Conservation (phyloP, 2,797 vertebrate genomes). For the Cyprinella venusta region DNA sequence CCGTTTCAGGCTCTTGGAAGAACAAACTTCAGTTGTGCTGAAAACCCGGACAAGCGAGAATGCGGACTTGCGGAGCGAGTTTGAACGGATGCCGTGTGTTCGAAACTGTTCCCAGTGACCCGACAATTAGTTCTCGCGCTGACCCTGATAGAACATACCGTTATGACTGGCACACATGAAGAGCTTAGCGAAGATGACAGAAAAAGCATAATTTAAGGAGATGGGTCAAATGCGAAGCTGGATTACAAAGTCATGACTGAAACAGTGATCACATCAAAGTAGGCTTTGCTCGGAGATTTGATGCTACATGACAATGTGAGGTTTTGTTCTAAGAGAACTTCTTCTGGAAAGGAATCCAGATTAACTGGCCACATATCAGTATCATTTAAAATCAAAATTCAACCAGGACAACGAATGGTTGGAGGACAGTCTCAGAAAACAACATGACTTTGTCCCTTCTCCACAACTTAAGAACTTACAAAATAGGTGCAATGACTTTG, state of each 20-base stretch:
- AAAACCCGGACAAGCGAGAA: neutral
- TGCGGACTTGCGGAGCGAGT: neutral
- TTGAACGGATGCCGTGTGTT: constrained; percentile 41
- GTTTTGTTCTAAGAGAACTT: constrained; percentile 71
- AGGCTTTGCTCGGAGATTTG: constrained; percentile 71
- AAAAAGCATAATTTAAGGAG: constrained; percentile 67
- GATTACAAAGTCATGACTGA: constrained; percentile 76
- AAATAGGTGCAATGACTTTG: constrained; percentile 60
- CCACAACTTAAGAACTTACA: constrained; percentile 61
- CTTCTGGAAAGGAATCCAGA: constrained; percentile 67
- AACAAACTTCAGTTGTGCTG: constrained; percentile 52
- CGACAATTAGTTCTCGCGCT: constrained; percentile 55
- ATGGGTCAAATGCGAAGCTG: constrained; percentile 71
- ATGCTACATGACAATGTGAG: constrained; percentile 77
- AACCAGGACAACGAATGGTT: constrained; percentile 52
- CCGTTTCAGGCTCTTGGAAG: constrained; percentile 63
- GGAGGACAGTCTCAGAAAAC: constrained; percentile 63
- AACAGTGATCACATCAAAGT: constrained; percentile 77
- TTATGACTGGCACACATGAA: constrained; percentile 61
- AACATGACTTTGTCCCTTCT: constrained; percentile 70
- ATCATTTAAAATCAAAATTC: constrained; percentile 72
- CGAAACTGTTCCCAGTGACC: constrained; percentile 62
- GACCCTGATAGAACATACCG: constrained; percentile 63
- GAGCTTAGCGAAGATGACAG: constrained; percentile 68
- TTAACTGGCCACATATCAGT: constrained; percentile 73